A percentile compares a stretch with the other conserved stretches of the same genome.
Evolutionary conservation across 2,797 vertebrate genomes (phyloP).

Genomic region (Sebastes hopkinsi): DNA sequence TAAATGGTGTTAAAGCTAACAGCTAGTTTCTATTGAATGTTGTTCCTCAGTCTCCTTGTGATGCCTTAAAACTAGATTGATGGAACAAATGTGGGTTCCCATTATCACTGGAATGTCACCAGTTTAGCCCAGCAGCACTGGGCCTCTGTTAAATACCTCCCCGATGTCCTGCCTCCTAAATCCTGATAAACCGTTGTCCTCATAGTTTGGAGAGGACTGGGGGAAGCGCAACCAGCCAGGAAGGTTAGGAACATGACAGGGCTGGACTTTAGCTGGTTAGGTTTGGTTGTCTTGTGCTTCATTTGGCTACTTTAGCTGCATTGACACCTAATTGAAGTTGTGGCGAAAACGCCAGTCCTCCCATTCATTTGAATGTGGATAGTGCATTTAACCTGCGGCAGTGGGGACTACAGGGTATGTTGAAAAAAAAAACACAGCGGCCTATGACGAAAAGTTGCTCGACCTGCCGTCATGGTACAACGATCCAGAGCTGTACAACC

Average conservation of each 20-base stretch:
- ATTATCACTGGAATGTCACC: slow-evolving; percentile 65
- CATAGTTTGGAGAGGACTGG: slow-evolving; percentile 38
- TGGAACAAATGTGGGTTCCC: slow-evolving; percentile 54
- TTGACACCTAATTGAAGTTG: background rate
- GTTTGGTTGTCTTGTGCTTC: background rate
- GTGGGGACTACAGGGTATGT: background rate
- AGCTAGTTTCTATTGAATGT: slow-evolving; percentile 9
- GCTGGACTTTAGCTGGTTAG: background rate
- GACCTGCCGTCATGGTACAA: no score
- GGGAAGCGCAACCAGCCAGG: slow-evolving; percentile 22
- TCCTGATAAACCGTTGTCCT: slow-evolving; percentile 71
- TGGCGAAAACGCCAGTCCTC: background rate
- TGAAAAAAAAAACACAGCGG: background rate
- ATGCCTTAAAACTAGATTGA: slow-evolving; percentile 47
- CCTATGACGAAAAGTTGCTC: no score
- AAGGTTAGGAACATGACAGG: slow-evolving; percentile 27
- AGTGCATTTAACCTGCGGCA: background rate
- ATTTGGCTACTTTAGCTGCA: background rate
- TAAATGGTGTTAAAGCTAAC: slow-evolving; percentile 14
- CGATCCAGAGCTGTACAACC: background rate
- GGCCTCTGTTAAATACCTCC: slow-evolving; percentile 63
- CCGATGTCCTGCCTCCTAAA: slow-evolving; percentile 58
- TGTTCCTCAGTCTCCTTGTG: slow-evolving; percentile 18
- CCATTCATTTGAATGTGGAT: background rate
- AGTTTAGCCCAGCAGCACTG: slow-evolving; percentile 53